These are phyloP conservation scores for Popillia japonica DNA, from an alignment of 1,140 invertebrate genomes.

Conservation along the genomic window DNA sequence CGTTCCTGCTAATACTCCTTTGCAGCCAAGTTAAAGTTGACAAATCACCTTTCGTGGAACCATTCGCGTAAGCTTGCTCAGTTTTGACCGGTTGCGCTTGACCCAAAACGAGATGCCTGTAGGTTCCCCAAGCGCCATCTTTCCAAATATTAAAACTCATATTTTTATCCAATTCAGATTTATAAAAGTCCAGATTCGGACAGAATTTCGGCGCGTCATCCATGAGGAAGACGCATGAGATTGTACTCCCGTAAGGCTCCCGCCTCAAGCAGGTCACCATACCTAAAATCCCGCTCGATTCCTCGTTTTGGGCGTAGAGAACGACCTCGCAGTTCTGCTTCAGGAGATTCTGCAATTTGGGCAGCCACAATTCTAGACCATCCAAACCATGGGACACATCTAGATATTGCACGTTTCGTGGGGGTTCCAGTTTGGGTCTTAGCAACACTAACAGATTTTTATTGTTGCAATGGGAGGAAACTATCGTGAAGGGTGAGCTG, in stretches of 20 bases:
- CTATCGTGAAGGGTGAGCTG: background rate
- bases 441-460: background rate
- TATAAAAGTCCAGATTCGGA: conserved; percentile 69
- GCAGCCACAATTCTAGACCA: no score
- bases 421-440: no score
- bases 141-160: conserved; percentile 73
- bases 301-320: conserved; percentile 69
- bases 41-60: conserved; percentile 81
- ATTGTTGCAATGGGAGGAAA: background rate
- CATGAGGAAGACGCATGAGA: conserved; percentile 70
- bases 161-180: conserved; percentile 67
- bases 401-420: no score
- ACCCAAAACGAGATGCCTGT: conserved; percentile 56
- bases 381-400: conserved; percentile 35
- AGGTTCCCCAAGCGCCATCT: conserved; percentile 72
- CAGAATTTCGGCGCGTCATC: conserved; percentile 73
- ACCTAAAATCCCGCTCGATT: conserved; percentile 82
- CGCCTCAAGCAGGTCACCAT: conserved; percentile 78
- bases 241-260: conserved; percentile 72
- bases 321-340: conserved; percentile 66
- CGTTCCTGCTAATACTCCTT: conserved; percentile 60
- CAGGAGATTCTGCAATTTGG: conserved; percentile 64
- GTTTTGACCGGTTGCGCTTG: conserved; percentile 63
- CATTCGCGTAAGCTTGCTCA: conserved; percentile 81
- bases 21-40: conserved; percentile 84